phyloP scores from a whole-genome alignment of 2,113 vertebrate genomes.

The Nanorana parkeri region DNA sequence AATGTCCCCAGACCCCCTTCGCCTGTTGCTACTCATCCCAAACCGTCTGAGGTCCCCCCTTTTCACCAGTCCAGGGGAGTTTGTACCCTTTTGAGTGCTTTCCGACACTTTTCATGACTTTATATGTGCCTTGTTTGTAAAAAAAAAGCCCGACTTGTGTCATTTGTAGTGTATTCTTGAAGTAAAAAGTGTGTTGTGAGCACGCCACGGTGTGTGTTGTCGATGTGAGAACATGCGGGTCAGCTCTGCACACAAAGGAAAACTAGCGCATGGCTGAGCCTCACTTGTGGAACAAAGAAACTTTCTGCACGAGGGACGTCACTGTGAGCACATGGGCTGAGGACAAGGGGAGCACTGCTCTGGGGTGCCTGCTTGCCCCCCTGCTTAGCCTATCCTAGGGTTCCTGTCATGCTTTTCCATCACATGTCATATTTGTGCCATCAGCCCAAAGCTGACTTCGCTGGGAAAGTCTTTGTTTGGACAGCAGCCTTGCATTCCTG shows the following conservation, averaged over 20 bases:
- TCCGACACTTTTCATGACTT: too few relatives aligned
- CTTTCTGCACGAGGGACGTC: slow-evolving; percentile 43
- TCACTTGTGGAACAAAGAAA: slow-evolving; percentile 54
- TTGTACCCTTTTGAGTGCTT: too few relatives aligned
- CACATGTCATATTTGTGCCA: too few relatives aligned
- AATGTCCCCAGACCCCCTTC: too few relatives aligned
- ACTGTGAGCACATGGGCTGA: background rate
- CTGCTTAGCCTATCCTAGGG: background rate
- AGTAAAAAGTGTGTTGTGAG: background rate
- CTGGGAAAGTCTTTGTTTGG: slow-evolving; percentile 54
- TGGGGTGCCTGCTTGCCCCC: background rate
- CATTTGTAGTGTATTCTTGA: background rate
- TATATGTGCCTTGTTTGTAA: too few relatives aligned
- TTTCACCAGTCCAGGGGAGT: too few relatives aligned
- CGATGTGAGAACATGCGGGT: background rate
- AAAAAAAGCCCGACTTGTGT: too few relatives aligned
- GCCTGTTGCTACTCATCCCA: too few relatives aligned
- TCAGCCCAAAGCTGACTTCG: background rate
- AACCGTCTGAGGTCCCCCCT: too few relatives aligned
- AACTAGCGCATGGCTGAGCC: slow-evolving; percentile 25
- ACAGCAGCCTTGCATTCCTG: slow-evolving; percentile 39
- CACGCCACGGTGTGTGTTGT: background rate
- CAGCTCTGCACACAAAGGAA: slow-evolving; percentile 44
- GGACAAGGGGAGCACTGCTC: background rate
- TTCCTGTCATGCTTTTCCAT: too few relatives aligned